phyloP scores from a whole-genome alignment of 2,113 vertebrate species.

The Thinocorus orbignyianus region DNA sequence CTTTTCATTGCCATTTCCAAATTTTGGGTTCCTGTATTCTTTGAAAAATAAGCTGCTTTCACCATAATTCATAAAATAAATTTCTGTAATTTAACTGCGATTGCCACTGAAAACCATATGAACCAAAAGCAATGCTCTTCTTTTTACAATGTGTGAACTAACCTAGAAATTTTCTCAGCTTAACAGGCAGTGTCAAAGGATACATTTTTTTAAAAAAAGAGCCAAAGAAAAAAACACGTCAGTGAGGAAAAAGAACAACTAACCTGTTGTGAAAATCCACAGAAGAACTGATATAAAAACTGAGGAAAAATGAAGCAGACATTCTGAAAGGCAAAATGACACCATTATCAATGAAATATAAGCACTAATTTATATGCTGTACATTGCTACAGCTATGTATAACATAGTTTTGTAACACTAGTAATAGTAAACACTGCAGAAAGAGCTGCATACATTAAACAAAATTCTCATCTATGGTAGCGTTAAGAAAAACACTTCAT shows the following conservation, averaged over 20 bases:
- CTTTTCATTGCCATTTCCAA: not conserved
- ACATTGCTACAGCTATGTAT: not conserved
- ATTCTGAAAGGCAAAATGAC: constrained; percentile 84
- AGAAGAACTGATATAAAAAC: constrained; percentile 99
- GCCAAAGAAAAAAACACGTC: not conserved
- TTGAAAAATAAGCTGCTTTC: not conserved
- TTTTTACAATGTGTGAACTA: not conserved
- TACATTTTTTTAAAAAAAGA: not conserved
- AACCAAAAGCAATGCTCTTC: not conserved
- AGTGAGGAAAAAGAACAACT: not conserved
- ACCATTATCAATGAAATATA: not conserved
- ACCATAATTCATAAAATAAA: not conserved
- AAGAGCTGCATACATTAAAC: not conserved
- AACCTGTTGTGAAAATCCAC: constrained; percentile 99
- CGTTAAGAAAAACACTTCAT: not conserved
- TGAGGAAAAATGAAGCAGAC: constrained; percentile 99
- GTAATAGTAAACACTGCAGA: not conserved
- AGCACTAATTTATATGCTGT: not conserved
- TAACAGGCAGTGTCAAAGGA: not conserved
- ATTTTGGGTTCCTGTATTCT: not conserved
- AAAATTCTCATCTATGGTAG: not conserved
- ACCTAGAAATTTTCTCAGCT: not conserved
- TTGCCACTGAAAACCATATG: not conserved
- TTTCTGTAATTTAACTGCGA: not conserved
- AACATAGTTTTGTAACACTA: not conserved